phyloP scores from a whole-genome alignment of 1,140 invertebrate genomes.

The Anadara kagoshimensis region DNA sequence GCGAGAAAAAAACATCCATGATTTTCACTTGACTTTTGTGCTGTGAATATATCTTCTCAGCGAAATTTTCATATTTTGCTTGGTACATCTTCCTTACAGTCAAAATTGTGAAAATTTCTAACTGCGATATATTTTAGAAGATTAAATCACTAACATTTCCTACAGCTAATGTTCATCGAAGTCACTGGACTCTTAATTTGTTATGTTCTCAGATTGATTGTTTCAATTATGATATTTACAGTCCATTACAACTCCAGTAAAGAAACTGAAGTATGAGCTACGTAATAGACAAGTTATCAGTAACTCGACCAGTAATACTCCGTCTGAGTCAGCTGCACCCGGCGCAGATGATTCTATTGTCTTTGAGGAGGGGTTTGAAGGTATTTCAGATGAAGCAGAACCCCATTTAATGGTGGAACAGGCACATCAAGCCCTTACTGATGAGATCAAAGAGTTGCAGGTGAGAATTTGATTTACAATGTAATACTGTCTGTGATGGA shows the following conservation, averaged over 20 bases:
- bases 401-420: conserved; percentile 51
- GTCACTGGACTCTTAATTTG: no score
- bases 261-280: conserved; percentile 41
- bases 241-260: conserved; percentile 60
- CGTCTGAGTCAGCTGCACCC: not conserved
- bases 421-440: conserved; percentile 52
- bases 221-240: conserved; percentile 30
- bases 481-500: not conserved
- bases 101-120: no score
- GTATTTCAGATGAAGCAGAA: conserved; percentile 41
- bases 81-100: no score
- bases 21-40: no score
- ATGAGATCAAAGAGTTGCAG: conserved; percentile 58
- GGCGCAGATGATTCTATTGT: conserved; percentile 30
- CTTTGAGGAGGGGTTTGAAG: conserved; percentile 32
- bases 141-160: no score
- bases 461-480: conserved; percentile 36
- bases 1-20: no score
- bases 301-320: not conserved
- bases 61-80: no score
- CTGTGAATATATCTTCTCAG: no score
- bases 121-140: no score
- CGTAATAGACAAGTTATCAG: conserved; percentile 27
- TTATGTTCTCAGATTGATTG: no score
- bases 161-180: no score